A percentile compares a stretch with the other conserved stretches of the same genome.
phyloP scores from a whole-genome alignment of 2,797 vertebrate genomes.

The Gallinago nigripennis region DNA sequence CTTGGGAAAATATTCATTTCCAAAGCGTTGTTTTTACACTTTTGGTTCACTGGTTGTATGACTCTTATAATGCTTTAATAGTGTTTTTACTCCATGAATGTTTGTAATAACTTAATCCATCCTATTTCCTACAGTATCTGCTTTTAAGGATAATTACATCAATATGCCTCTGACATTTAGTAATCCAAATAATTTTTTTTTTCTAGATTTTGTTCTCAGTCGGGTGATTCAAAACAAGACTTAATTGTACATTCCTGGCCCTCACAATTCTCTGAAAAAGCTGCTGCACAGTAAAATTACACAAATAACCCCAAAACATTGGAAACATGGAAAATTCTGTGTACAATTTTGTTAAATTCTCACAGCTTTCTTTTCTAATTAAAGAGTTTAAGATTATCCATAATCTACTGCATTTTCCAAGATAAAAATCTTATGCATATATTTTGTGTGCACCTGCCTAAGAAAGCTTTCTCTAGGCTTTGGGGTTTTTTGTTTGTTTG shows the following conservation, averaged over 20 bases:
- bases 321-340: not conserved
- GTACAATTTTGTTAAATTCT: not conserved
- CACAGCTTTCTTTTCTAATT: not conserved
- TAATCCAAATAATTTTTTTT: not conserved
- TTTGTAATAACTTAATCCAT: conserved; percentile 48
- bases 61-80: conserved; percentile 20
- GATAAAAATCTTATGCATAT: not conserved
- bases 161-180: conserved; percentile 12
- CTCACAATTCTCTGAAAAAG: not conserved
- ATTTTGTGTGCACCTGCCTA: not conserved
- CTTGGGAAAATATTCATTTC: conserved; percentile 51
- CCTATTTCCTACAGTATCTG: conserved; percentile 44
- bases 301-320: not conserved
- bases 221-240: not conserved
- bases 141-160: conserved; percentile 46
- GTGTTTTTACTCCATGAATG: conserved; percentile 7
- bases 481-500: not conserved
- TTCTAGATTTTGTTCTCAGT: not conserved
- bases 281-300: not conserved
- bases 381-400: not conserved
- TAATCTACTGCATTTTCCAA: not conserved
- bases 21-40: conserved; percentile 37
- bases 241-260: not conserved
- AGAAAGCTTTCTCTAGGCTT: not conserved
- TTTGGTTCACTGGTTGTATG: conserved; percentile 34